Base-by-base conservation (phyloP, 1,140 invertebrate genomes). In the Glossosoma conforme region DNA sequence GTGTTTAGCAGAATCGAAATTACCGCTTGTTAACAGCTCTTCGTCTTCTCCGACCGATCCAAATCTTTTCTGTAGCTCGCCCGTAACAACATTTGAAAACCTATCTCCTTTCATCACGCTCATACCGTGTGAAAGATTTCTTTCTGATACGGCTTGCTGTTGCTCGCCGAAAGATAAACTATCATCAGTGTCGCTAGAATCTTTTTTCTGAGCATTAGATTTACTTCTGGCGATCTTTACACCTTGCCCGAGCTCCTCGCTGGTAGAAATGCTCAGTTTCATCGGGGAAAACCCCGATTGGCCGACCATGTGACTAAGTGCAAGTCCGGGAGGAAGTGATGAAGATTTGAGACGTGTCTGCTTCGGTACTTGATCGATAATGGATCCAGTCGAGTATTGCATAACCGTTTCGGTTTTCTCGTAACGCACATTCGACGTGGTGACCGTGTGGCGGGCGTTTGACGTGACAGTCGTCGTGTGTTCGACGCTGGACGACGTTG, bases 261-360 rank as follows among this genome's bases (percentile, higher is more conserved):
- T 58, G 24, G 44, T 54, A 4, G 68, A 67, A 19, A 75, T 62
- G 55, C 69, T 77, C 20, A 79, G 62, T 61, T 77, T 76, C 20
- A 62, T 68, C 36, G 64, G 70, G 11, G 56, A 58, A 13, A 36
- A 13, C 21, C 54, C 54, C 13, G 67, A 62, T 30, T 72, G 70
- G 15, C 64, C 69, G 22, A 62, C 59, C 11, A 71, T 56, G 21
- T 73, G 71, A 46, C 74, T 73, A 3, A 77, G 63, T 15, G 76
- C 76, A 44, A 78, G 69, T 37, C 81, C 81, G 15, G 80, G 80
- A 36, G 83, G 83, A 25, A 85, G 65, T 46, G 82, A 84, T 19
- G 80, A 80, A 24, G 81, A 84, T 68, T 84, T 84, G 48, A 77
- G 61, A 68, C 79, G 80, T 6, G 69, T 68, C 61, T 79, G 75